Base-by-base conservation (phyloP, 1,140 invertebrate species). In the Caenorhabditis brenneri region DNA sequence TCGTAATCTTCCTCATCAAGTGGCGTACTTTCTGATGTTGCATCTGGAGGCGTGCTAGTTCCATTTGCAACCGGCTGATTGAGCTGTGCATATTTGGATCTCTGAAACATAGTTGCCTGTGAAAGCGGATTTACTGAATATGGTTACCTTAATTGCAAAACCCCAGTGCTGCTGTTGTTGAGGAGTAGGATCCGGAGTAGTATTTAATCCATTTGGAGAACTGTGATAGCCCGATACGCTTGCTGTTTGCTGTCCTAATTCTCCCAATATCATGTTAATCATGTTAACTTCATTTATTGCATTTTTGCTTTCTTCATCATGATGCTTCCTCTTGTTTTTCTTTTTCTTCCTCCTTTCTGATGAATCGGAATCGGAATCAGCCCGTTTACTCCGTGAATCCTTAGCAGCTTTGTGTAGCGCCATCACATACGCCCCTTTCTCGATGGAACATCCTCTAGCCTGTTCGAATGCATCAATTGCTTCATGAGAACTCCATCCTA, bases 401-500 rank as follows among this genome's bases (percentile, higher is more conserved):
- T 84, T 84, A 29, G 88, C 87, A 22, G 89, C 88, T 65, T 85
- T 83, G 81, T 91, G 87, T n/a, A 92, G 81, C 74, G 91, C 91
- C 79, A 88, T 86, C 15, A 93, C 83, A 85, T 92, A 92, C 42
- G 91, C 89, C 69, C 91, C 88, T 81, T 92, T 89, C 80, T 93
- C 92, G 15, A 93, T 90, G 0, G 88, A 81, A 87, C 92, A 91
- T 22, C 93, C 92, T 86, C 93, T 88, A 4, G 91, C 90, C 85
- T 82, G 84, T 55, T 91, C 89, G 88, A 92, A 92, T n/a, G 90
- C 92, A 60, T 91, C 85, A 36, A 89, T 80, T 36, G 86, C 85
- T 84, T 86, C 82, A 80, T 89, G 82, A 10, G 84, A 86, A 55
- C 82, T 84, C 87, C 83, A 89, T 92, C 94, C 93, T 89, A 93